Conservation (phyloP, 1,140 invertebrate species). For the Halyomorpha halys region DNA sequence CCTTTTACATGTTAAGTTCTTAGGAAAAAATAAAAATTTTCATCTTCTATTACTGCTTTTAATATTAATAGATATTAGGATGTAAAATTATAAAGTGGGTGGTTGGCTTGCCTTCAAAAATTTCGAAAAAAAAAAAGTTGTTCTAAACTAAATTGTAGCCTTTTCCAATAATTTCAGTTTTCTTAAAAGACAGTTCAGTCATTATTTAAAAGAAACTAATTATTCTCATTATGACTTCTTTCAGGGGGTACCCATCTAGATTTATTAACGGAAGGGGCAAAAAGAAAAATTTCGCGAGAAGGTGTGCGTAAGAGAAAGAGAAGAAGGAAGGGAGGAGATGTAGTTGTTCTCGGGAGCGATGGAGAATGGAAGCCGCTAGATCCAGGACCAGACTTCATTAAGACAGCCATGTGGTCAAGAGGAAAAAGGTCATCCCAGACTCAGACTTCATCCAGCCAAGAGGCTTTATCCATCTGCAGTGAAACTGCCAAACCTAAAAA, state of each 20-base stretch:
- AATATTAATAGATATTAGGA: no score
- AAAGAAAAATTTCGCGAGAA: slow-evolving; percentile 25
- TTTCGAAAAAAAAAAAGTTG: no score
- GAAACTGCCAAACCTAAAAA: slow-evolving; percentile 41
- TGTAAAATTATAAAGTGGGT: no score
- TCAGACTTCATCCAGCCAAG: slow-evolving; percentile 23
- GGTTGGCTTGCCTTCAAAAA: no score
- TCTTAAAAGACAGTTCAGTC: no score
- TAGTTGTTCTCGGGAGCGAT: slow-evolving; percentile 36
- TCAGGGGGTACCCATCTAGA: slow-evolving; percentile 37
- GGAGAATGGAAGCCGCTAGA: slow-evolving; percentile 28
- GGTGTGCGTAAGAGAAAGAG: slow-evolving; percentile 34
- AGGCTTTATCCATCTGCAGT: slow-evolving; percentile 30
- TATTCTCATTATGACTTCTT: not conserved
- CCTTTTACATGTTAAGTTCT: no score
- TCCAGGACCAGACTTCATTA: slow-evolving; percentile 33
- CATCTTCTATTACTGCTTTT: no score
- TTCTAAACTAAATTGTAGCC: no score
- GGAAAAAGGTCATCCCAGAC: slow-evolving; percentile 37
- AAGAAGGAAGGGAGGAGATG: slow-evolving; percentile 35
- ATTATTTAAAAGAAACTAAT: no score
- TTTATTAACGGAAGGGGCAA: slow-evolving; percentile 39
- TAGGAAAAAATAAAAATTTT: no score
- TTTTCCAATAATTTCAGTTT: no score
- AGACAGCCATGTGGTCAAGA: slow-evolving; percentile 39